Percentiles rank a stretch among this genome's conserved stretches.
phyloP scores from a whole-genome alignment of 2,888 invertebrate genomes.

The Drosophila nr. medialis region DNA sequence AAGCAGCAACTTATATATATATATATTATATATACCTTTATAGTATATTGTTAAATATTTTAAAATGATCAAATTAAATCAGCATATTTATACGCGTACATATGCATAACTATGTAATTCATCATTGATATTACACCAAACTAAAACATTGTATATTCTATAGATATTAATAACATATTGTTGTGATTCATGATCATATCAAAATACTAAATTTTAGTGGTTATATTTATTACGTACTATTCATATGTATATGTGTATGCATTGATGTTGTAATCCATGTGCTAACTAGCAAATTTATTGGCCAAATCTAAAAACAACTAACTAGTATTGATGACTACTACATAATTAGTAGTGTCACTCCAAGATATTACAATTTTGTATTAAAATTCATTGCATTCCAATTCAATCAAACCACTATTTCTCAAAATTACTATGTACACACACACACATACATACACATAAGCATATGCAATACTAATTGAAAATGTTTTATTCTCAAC shows the following conservation, averaged over 20 bases:
- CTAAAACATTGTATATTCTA: constrained; percentile 54
- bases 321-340: constrained; percentile 29
- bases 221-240: constrained; percentile 42
- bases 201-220: constrained; percentile 63
- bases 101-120: constrained; percentile 56
- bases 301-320: constrained; percentile 55
- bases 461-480: constrained; percentile 27
- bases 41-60: constrained; percentile 60
- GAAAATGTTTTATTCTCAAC: constrained; percentile 44
- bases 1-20: constrained; percentile 43
- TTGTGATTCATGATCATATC: constrained; percentile 79
- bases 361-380: constrained; percentile 34
- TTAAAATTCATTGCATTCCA: constrained; percentile 64
- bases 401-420: constrained; percentile 47
- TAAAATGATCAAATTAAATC: constrained; percentile 48
- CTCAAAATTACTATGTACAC: constrained; percentile 31
- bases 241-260: constrained; percentile 40
- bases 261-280: constrained; percentile 61
- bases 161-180: constrained; percentile 70
- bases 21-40: constrained; percentile 23
- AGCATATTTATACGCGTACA: constrained; percentile 41
- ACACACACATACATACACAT: constrained; percentile 11
- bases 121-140: constrained; percentile 65
- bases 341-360: constrained; percentile 12
- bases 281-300: constrained; percentile 56